Evolutionary conservation across 2,797 vertebrate species (phyloP).

Genomic region (Characodon lateralis): DNA sequence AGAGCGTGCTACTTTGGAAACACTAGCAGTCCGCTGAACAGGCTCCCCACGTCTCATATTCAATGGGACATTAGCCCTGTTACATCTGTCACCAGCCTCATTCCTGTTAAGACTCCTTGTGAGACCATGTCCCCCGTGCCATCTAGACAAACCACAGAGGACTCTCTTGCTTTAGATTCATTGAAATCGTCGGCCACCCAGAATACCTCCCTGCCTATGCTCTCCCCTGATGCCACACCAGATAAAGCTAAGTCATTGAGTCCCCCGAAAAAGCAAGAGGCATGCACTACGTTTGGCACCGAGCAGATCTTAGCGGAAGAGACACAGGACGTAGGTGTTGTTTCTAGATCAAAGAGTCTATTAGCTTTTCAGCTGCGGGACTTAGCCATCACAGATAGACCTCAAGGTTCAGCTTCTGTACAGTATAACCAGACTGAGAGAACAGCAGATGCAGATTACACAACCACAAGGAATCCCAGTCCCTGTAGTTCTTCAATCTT

Average conservation of each 20-base stretch:
- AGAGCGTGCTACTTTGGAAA: constrained; percentile 82
- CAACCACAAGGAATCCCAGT: constrained; percentile 48
- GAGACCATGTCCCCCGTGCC: constrained; percentile 44
- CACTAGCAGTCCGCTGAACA: constrained; percentile 83
- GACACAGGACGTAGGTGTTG: constrained; percentile 19
- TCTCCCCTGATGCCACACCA: constrained; percentile 56
- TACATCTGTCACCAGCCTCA: constrained; percentile 70
- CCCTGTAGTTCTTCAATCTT: constrained; percentile 68
- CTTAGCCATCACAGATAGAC: constrained; percentile 39
- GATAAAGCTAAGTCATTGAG: constrained; percentile 45
- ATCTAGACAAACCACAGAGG: constrained; percentile 44
- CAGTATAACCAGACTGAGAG: constrained; percentile 34
- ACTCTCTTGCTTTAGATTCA: constrained; percentile 54
- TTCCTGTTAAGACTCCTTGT: constrained; percentile 63
- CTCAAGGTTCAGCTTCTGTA: constrained; percentile 46
- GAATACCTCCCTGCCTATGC: constrained; percentile 74
- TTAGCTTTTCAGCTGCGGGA: constrained; percentile 49
- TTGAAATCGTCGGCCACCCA: constrained; percentile 73
- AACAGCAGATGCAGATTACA: constrained; percentile 23
- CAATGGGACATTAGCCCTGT: constrained; percentile 86
- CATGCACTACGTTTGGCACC: constrained; percentile 47
- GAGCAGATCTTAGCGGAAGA: constrained; percentile 48
- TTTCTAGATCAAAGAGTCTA: constrained; percentile 52
- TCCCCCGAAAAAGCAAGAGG: constrained; percentile 50
- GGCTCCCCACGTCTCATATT: constrained; percentile 63